Evolutionary conservation across 2,888 invertebrate genomes (phyloP).

Genomic region (Patella caerulea): DNA sequence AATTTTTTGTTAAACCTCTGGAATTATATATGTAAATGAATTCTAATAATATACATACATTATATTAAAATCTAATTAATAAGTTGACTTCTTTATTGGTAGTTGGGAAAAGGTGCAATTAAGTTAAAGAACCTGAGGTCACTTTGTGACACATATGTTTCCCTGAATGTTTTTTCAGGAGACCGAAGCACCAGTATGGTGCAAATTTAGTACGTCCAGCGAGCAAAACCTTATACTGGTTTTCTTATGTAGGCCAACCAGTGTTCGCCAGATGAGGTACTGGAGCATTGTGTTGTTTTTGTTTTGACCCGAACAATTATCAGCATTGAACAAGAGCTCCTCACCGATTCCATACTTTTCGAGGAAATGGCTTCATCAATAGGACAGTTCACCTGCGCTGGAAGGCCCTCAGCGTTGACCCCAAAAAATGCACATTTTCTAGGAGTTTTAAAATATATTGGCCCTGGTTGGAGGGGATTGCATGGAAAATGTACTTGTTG

Average conservation of each 20-base stretch:
- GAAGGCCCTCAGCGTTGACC: constrained; percentile 34
- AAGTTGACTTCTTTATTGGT: too few species aligned
- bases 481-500: constrained; percentile 46
- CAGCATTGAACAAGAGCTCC: too few species aligned
- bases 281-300: constrained; percentile 21
- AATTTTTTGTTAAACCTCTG: too few species aligned
- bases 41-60: too few species aligned
- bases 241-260: constrained; percentile 7
- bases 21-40: too few species aligned
- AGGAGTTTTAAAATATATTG: constrained; percentile 45
- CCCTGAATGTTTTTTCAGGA: constrained; percentile 25
- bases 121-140: too few species aligned
- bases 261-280: constrained; percentile 28
- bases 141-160: constrained; percentile 17
- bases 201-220: constrained; percentile 35
- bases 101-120: too few species aligned
- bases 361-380: constrained; percentile 43
- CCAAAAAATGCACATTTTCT: constrained; percentile 50
- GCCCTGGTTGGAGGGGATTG: constrained; percentile 46
- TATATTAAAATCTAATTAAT: too few species aligned
- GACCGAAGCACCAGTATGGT: constrained; percentile 16
- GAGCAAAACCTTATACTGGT: constrained; percentile 21
- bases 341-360: constrained; percentile 27
- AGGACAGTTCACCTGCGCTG: constrained; percentile 34
- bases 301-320: too few species aligned